Conservation (phyloP, 2,888 invertebrate genomes). For the Tetragnatha montana region DNA sequence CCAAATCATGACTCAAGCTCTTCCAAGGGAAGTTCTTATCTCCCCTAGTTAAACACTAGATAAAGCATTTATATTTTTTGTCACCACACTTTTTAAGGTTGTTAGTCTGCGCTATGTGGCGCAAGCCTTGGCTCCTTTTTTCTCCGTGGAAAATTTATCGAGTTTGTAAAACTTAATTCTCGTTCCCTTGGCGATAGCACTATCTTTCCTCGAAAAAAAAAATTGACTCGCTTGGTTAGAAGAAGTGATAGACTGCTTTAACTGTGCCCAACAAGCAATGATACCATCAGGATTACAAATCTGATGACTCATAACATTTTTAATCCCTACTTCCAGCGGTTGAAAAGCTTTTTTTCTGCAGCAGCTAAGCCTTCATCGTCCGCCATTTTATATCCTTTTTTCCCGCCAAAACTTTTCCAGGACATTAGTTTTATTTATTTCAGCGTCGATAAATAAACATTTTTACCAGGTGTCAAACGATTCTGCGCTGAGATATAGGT, state of each 20-base stretch:
- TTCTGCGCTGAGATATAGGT: conserved; percentile 11
- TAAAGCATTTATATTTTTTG: neutral
- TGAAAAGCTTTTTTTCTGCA: conserved; percentile 13
- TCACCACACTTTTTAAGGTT: neutral
- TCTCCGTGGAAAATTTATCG: neutral
- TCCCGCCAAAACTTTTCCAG: conserved; percentile 36
- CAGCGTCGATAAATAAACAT: conserved; percentile 50
- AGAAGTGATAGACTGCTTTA: conserved; percentile 11
- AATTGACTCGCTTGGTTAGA: neutral
- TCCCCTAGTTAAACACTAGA: neutral
- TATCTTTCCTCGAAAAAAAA: neutral
- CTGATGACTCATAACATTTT: conserved; percentile 49
- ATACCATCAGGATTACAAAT: conserved; percentile 44
- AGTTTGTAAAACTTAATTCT: conserved; percentile 27
- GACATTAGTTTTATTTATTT: conserved; percentile 65
- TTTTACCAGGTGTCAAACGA: conserved; percentile 23
- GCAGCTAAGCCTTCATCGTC: conserved; percentile 14
- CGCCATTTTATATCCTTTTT: conserved; percentile 36
- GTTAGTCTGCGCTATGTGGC: neutral
- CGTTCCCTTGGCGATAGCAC: conserved; percentile 7
- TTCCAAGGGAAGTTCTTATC: neutral
- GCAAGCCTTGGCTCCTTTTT: neutral
- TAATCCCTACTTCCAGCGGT: conserved; percentile 27
- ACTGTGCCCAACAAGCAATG: conserved; percentile 24
- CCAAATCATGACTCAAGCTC: neutral